Evolutionary conservation across 2,888 invertebrate genomes (phyloP).

Genomic region (Galerucella pusilla): DNA sequence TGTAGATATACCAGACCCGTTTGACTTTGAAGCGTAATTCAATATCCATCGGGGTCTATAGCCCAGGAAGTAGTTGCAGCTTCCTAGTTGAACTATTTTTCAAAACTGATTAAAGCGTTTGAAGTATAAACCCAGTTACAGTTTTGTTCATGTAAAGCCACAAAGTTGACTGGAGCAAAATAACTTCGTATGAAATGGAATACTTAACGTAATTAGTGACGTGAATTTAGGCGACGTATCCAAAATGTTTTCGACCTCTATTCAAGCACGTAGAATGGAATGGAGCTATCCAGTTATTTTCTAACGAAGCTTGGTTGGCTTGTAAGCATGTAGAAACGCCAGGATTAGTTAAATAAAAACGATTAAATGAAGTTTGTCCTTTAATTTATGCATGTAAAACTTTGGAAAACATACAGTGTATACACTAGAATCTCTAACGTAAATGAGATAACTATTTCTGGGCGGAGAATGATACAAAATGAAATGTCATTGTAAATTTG

Average conservation of each 20-base stretch:
- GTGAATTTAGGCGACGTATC: neutral
- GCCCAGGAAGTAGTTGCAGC: too few relatives aligned
- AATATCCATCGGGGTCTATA: too few relatives aligned
- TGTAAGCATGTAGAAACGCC: neutral
- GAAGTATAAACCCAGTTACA: too few relatives aligned
- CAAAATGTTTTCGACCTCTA: neutral
- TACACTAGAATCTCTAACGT: neutral
- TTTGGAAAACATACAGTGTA: neutral
- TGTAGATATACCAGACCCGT: too few relatives aligned
- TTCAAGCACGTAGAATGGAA: neutral
- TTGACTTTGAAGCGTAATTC: too few relatives aligned
- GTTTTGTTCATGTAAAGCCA: too few relatives aligned
- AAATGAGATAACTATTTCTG: slow-evolving; percentile 22
- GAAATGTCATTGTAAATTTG: slow-evolving; percentile 29
- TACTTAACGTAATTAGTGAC: too few relatives aligned
- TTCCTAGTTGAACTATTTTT: too few relatives aligned
- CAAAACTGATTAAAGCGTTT: too few relatives aligned
- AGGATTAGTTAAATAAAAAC: neutral
- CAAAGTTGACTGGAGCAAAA: too few relatives aligned
- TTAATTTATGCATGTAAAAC: neutral
- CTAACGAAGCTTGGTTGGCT: neutral
- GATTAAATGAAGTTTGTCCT: neutral
- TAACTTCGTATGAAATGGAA: too few relatives aligned
- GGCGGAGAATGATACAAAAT: slow-evolving; percentile 27
- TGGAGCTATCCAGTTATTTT: neutral